Conservation (phyloP, 2,797 vertebrate genomes). For the Rousettus madagascariensis region DNA sequence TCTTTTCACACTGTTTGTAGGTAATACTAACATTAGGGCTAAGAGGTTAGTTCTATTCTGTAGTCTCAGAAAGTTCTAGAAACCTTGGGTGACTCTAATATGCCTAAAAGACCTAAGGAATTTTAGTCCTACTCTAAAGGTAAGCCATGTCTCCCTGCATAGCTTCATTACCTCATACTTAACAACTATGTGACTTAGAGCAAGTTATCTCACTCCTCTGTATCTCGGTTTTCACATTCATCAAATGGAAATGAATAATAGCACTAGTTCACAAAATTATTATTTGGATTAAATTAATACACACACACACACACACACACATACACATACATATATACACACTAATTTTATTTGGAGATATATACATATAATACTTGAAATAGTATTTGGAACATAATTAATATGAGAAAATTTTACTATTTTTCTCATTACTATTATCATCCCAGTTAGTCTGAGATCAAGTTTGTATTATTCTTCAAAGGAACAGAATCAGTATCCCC, state of each 20-base stretch:
- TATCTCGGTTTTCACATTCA: neutral
- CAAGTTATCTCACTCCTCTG: neutral
- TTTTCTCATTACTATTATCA: neutral
- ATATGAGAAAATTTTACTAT: neutral
- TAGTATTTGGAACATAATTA: neutral
- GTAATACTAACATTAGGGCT: neutral
- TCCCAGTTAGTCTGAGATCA: neutral
- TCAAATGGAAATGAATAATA: neutral
- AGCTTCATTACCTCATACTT: neutral
- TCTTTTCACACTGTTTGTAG: neutral
- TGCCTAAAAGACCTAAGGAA: neutral
- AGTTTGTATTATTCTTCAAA: neutral
- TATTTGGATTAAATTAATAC: neutral
- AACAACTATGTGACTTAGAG: neutral
- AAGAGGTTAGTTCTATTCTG: neutral
- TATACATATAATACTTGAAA: neutral
- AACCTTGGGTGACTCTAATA: neutral
- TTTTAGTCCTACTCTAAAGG: neutral
- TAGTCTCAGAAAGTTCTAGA: neutral
- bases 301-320: too few species aligned
- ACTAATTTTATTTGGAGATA: neutral
- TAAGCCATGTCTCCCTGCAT: neutral
- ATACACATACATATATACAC: too few species aligned
- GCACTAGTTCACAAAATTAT: neutral
- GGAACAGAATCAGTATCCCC: neutral